Conservation (phyloP, 2,888 invertebrate species). For the Eurytoma adleriae region DNA sequence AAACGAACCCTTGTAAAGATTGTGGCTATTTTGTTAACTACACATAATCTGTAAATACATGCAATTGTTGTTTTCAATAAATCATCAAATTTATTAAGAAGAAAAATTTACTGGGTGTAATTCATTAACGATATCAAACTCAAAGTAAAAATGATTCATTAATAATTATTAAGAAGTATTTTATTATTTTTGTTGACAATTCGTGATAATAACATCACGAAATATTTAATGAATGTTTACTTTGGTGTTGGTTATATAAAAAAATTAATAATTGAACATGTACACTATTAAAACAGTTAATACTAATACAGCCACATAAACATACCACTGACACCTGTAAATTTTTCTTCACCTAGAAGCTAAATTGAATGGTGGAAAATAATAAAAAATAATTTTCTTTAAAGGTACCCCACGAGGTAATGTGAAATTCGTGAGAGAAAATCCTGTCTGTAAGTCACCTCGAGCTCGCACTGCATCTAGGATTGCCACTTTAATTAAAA, state of each 20-base stretch:
- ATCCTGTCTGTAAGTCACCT: slow-evolving; percentile 72
- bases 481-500: slow-evolving; percentile 45
- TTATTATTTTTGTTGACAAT: too few species aligned
- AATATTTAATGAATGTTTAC: too few species aligned
- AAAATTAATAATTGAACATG: too few species aligned
- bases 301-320: too few species aligned
- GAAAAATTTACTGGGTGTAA: not conserved
- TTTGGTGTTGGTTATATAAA: too few species aligned
- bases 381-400: slow-evolving; percentile 67
- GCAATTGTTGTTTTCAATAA: slow-evolving; percentile 28
- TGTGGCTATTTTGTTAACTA: not conserved
- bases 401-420: slow-evolving; percentile 76
- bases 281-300: too few species aligned
- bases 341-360: slow-evolving; percentile 38
- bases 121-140: too few species aligned
- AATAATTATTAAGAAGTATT: too few species aligned
- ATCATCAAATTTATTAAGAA: not conserved
- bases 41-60: slow-evolving; percentile 32
- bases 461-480: slow-evolving; percentile 53
- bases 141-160: too few species aligned
- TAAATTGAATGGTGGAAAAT: slow-evolving; percentile 56
- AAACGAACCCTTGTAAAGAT: not conserved
- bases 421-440: slow-evolving; percentile 73
- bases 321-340: not conserved
- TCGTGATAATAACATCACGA: too few species aligned